These are phyloP conservation scores for Baryphthengus martii DNA, from an alignment of 2,113 vertebrate genomes.

Conservation along the genomic window DNA sequence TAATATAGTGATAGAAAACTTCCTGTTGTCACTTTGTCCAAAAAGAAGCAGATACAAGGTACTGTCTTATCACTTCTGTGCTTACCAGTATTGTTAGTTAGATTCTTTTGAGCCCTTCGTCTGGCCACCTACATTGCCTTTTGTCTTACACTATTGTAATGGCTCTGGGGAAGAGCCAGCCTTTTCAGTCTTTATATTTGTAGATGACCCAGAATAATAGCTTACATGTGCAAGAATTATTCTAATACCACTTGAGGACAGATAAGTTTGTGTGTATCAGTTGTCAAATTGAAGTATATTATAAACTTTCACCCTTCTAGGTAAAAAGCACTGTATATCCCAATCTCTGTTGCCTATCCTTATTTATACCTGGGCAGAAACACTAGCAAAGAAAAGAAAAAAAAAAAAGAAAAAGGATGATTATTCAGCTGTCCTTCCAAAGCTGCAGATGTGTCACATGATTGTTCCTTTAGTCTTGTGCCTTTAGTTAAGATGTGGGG, in stretches of 20 bases:
- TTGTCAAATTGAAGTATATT: not conserved
- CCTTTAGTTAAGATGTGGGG: not conserved
- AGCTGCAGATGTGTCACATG: not conserved
- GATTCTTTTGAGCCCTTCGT: not conserved
- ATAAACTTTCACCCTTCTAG: not conserved
- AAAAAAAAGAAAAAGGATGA: too few species aligned
- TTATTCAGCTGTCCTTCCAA: not conserved
- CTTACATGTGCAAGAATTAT: not conserved
- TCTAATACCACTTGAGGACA: not conserved
- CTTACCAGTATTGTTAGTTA: not conserved
- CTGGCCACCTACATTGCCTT: not conserved
- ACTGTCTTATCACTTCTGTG: too few species aligned
- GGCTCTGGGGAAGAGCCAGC: not conserved
- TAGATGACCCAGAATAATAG: not conserved
- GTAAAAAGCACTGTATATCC: not conserved
- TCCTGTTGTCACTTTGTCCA: too few species aligned
- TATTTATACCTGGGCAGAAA: not conserved
- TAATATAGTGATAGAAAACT: too few species aligned
- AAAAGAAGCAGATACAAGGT: too few species aligned
- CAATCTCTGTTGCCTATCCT: not conserved
- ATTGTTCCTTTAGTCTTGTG: not conserved
- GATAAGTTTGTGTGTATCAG: not conserved
- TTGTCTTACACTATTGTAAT: not conserved
- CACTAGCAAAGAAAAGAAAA: not conserved
- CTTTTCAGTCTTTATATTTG: not conserved